Evolutionary conservation across 2,797 vertebrate genomes (phyloP), one percentile per base, ranked within the genome.

Genomic region (Heliangelus exortis): DNA sequence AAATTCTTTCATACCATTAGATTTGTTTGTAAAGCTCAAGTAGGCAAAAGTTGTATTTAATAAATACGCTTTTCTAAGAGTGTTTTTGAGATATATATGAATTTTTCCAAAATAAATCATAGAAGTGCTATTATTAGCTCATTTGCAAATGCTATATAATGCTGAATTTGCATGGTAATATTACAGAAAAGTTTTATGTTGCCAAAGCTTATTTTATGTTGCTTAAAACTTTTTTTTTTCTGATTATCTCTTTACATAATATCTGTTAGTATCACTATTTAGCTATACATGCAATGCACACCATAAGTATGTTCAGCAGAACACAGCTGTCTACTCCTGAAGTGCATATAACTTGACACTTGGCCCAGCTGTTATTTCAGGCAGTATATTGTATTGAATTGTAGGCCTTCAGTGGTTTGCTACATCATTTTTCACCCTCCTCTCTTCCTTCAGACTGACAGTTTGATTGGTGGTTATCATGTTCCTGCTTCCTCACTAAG

Each of bases 1-100:
- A 98, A 98, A 98, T 98, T 98, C 97, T 97, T 98, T 98, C 95
- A 47, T 98, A 97, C 95, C 97, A 98, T 98, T 98, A 98, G 97
- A 98, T 98, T 98, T 98, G 98, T 98, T 98, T 98, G 97, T 97
- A 97, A 98, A 98, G 93, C 97, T 96, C 97, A 98, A 98, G 96
- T 96, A 98, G 97, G 95, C 96, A 98, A 98, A 98, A 98, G 96
- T 96, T 97, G 84, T 98, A 97, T 97, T 97, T 97, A 98, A 98
- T 97, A 98, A 97, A 97, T 77, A 95, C 96, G 68, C 28, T 97
- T 97, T 97, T 69, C 89, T 97, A 83, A 97, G 92, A 95, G 66
- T 97, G 79, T 92, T 96, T 97, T 97, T 93, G 95, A 97, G 93
- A 97, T 96, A 96, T 85, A 96, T 95, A 96, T 87, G 91, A 77